Evolutionary conservation across 2,888 invertebrate genomes (phyloP).

Genomic region (Argynnis bischoffii): DNA sequence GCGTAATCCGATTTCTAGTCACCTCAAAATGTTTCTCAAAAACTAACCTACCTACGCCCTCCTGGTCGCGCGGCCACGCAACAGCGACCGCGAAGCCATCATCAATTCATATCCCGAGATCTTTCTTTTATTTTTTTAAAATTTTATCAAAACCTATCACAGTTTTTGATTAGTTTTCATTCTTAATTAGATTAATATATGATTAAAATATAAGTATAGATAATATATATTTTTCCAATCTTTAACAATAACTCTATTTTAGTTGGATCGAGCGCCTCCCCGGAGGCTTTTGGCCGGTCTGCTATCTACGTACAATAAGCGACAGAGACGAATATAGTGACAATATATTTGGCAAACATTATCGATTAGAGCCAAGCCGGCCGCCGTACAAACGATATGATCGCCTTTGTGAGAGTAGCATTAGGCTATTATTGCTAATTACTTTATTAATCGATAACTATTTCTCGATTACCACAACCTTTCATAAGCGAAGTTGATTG

Average conservation of each 20-base stretch:
- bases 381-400: conserved; percentile 66
- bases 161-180: conserved; percentile 82
- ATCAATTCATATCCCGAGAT: conserved; percentile 46
- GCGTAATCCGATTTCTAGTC: conserved; percentile 56
- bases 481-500: conserved; percentile 82
- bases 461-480: conserved; percentile 81
- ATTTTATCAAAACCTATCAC: conserved; percentile 83
- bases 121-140: conserved; percentile 70
- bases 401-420: conserved; percentile 73
- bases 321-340: conserved; percentile 44
- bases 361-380: conserved; percentile 50
- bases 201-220: conserved; percentile 82
- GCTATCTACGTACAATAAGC: conserved; percentile 46
- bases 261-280: conserved; percentile 67
- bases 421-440: conserved; percentile 81
- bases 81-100: conserved; percentile 11
- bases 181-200: conserved; percentile 80
- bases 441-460: conserved; percentile 76
- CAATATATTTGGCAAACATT: conserved; percentile 57
- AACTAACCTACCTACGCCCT: conserved; percentile 64
- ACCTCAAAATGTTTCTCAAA: conserved; percentile 68
- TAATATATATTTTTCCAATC: conserved; percentile 78
- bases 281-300: conserved; percentile 44
- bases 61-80: conserved; percentile 35
- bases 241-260: conserved; percentile 81